A percentile compares a stretch with the other conserved stretches of the same genome.
These are phyloP conservation scores for Coboldia fuscipes DNA, from an alignment of 1,140 invertebrate species.

Conservation along the genomic window DNA sequence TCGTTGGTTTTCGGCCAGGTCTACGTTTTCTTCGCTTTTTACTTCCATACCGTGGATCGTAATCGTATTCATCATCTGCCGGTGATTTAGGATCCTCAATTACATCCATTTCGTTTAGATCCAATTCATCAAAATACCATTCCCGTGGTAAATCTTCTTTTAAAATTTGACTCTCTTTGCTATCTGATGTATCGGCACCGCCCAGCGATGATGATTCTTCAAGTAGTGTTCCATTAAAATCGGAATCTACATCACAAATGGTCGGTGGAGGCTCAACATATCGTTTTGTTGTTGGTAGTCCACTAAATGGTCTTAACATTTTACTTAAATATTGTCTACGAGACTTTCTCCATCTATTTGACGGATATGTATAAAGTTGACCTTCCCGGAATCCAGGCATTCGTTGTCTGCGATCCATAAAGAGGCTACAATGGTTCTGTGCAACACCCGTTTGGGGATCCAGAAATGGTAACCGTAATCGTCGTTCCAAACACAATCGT, in stretches of 20 bases:
- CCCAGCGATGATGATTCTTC: constrained; percentile 17
- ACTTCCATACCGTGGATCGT: constrained; percentile 42
- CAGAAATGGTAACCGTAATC: constrained; percentile 80
- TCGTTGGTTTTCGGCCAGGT: constrained; percentile 10
- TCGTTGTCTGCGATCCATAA: constrained; percentile 68
- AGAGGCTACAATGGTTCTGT: constrained; percentile 81
- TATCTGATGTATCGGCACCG: constrained; percentile 16
- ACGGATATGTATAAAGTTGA: constrained; percentile 85
- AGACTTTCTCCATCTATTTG: constrained; percentile 16
- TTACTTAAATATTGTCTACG: constrained; percentile 19
- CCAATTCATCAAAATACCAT: constrained; percentile 74
- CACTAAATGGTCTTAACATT: constrained; percentile 9
- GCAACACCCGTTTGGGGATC: constrained; percentile 92
- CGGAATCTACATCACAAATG: constrained; percentile 8
- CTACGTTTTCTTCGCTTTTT: constrained; percentile 18
- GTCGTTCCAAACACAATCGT: constrained; percentile 72
- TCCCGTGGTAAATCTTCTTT: constrained; percentile 29
- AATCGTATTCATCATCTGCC: constrained; percentile 86
- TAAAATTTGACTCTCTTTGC: constrained; percentile 18
- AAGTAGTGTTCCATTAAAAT: constrained; percentile 19
- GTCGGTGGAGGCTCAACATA: not conserved
- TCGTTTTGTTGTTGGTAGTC: constrained; percentile 2
- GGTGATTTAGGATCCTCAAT: constrained; percentile 82
- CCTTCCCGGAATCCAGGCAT: constrained; percentile 73
- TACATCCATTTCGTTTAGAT: constrained; percentile 76